Conservation (phyloP, 2,888 invertebrate species). For the Heliconius charithonia region DNA sequence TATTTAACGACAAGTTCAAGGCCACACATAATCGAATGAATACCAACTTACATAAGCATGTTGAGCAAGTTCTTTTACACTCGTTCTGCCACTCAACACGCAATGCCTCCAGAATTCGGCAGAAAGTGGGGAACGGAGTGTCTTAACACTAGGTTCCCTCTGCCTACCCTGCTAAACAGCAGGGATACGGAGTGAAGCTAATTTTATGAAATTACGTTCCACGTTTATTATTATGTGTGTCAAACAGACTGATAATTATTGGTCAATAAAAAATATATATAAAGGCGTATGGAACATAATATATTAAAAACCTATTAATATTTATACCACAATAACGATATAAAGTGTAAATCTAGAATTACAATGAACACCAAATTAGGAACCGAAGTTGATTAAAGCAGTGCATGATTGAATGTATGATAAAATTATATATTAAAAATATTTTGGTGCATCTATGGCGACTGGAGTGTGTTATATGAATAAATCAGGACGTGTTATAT, state of each 20-base stretch:
- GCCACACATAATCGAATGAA: constrained; percentile 28
- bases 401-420: neutral
- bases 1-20: constrained; percentile 53
- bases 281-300: neutral
- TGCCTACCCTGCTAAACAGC: no score
- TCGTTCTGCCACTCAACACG: no score
- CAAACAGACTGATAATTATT: neutral
- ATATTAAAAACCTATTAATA: constrained; percentile 13
- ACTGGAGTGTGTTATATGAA: no score
- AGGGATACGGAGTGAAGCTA: no score
- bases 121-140: no score
- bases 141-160: no score
- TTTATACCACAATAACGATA: constrained; percentile 5
- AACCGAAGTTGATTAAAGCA: neutral
- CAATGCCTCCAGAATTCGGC: no score
- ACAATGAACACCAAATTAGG: constrained; percentile 13
- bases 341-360: constrained; percentile 2
- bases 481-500: no score
- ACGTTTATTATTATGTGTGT: neutral
- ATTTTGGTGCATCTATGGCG: no score
- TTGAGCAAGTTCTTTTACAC: constrained; percentile 4
- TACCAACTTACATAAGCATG: constrained; percentile 46
- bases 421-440: neutral
- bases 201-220: neutral
- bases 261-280: neutral